Evolutionary conservation across 2,113 vertebrate genomes (phyloP).

Genomic region (Xiphophorus maculatus): DNA sequence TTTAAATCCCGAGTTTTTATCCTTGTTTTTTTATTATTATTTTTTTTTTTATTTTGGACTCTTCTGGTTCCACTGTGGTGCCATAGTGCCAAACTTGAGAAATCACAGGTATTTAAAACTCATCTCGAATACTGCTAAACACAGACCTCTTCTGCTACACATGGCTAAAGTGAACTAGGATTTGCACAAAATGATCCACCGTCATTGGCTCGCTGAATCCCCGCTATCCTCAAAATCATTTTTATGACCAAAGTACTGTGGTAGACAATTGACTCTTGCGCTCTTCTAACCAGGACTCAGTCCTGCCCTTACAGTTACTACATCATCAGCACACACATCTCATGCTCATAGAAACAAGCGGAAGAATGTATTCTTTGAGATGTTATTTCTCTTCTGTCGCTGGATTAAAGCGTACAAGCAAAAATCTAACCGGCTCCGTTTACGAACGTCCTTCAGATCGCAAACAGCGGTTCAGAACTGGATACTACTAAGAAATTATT

Average conservation of each 20-base stretch:
- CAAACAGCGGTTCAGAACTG: slow-evolving; percentile 28
- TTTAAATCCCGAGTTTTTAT: slow-evolving; percentile 18
- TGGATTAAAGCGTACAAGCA: slow-evolving; percentile 49
- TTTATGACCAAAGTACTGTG: slow-evolving; percentile 83
- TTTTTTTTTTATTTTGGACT: slow-evolving; percentile 25
- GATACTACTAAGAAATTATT: slow-evolving; percentile 19
- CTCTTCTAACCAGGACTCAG: slow-evolving; percentile 24
- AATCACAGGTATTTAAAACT: slow-evolving; percentile 59
- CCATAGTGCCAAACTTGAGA: slow-evolving; percentile 66
- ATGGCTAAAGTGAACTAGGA: slow-evolving; percentile 64
- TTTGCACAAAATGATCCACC: slow-evolving; percentile 71
- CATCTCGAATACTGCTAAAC: slow-evolving; percentile 57
- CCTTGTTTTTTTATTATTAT: background rate
- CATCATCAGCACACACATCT: slow-evolving; percentile 40
- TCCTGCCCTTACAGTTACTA: slow-evolving; percentile 42
- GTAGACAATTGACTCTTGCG: slow-evolving; percentile 66
- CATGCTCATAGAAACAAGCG: slow-evolving; percentile 50
- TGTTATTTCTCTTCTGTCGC: slow-evolving; percentile 58
- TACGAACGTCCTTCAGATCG: slow-evolving; percentile 26
- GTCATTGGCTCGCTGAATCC: slow-evolving; percentile 61
- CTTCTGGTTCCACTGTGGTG: slow-evolving; percentile 76
- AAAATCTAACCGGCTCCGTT: slow-evolving; percentile 35
- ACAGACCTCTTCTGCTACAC: slow-evolving; percentile 52
- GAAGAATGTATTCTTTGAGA: slow-evolving; percentile 74
- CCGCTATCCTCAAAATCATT: slow-evolving; percentile 65